Conservation (phyloP, 2,797 vertebrate genomes). For the Hyperoplus immaculatus region DNA sequence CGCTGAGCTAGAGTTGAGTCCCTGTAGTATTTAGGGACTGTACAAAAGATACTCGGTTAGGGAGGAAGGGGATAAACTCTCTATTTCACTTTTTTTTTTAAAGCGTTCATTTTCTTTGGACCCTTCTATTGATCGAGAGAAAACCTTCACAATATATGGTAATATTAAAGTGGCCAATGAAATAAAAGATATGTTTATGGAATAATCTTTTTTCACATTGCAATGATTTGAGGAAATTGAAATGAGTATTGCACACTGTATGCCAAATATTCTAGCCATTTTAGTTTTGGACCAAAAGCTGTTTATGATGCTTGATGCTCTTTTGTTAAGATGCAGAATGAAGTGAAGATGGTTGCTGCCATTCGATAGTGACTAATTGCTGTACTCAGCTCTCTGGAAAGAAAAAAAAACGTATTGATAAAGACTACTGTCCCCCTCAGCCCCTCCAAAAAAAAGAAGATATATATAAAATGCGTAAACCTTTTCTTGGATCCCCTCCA, state of each 20-base stretch:
- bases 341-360: not conserved
- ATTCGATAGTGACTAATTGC: not conserved
- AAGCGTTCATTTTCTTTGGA: not conserved
- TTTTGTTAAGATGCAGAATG: not conserved
- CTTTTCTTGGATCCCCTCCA: not conserved
- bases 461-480: not conserved
- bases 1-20: slow-evolving; percentile 1
- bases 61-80: not conserved
- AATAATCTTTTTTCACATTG: not conserved
- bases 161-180: not conserved
- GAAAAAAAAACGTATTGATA: not conserved
- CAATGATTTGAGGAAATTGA: too few relatives aligned
- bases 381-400: not conserved
- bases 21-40: slow-evolving; percentile 20
- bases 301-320: not conserved
- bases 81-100: not conserved
- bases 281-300: not conserved
- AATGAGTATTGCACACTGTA: not conserved
- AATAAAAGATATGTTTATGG: not conserved
- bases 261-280: not conserved
- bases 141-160: not conserved
- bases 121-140: not conserved
- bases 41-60: not conserved
- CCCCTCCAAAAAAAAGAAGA: not conserved
- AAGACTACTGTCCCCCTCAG: not conserved